A percentile compares a stretch with the other conserved stretches of the same genome.
Conservation (phyloP, 2,113 vertebrate species). For the Pteruthius melanotis region DNA sequence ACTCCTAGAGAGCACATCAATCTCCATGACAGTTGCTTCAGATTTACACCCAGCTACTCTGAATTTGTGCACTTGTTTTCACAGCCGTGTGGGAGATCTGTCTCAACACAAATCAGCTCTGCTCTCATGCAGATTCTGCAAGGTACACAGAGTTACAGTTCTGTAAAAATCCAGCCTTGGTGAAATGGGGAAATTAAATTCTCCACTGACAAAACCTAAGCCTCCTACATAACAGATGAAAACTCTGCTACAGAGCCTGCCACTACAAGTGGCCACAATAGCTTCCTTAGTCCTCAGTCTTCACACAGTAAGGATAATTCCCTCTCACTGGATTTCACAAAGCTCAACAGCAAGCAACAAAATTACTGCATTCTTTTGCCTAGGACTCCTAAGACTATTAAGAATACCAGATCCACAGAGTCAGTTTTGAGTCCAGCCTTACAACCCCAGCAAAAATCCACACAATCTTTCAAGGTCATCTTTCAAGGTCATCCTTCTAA, state of each 20-base stretch:
- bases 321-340: not conserved
- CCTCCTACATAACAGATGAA: not conserved
- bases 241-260: not conserved
- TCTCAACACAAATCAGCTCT: constrained; percentile 58
- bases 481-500: not conserved
- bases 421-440: not conserved
- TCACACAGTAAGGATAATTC: not conserved
- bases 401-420: not conserved
- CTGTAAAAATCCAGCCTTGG: not conserved
- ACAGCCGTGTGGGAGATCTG: constrained; percentile 48
- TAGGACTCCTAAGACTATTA: not conserved
- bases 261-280: not conserved
- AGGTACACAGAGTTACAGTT: constrained; percentile 34
- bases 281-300: not conserved
- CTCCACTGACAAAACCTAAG: not conserved
- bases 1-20: constrained; percentile 31
- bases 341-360: not conserved
- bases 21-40: constrained; percentile 47
- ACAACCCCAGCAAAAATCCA: not conserved
- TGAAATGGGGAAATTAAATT: constrained; percentile 11
- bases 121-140: constrained; percentile 28
- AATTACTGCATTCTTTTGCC: not conserved
- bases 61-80: constrained; percentile 58
- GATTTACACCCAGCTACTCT: constrained; percentile 36
- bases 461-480: not conserved